Base-by-base conservation (phyloP, 1,140 invertebrate genomes). In the Bradysia coprophila region DNA sequence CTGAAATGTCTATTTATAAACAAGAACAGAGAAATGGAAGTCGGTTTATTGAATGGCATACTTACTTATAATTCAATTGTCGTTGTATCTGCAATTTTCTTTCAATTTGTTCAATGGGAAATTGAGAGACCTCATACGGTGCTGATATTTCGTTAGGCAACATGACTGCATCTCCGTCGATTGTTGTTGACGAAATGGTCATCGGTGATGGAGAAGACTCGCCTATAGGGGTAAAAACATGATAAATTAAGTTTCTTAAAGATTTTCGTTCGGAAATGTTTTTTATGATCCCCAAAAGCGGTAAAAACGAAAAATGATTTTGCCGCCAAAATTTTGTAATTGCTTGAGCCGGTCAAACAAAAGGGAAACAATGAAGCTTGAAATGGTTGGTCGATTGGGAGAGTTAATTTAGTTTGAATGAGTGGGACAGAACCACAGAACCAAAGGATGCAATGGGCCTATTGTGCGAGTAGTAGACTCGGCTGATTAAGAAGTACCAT, bases 91-190 rank as follows among this genome's bases (percentile, higher is more conserved):
- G 76, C 8, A 90, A 67, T 54, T 93, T 91, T 63, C 86, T 89
- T 63, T 96, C 90, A 42, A 89, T 88, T 55, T 94, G 87, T 59
- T 96, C 91, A 51, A 97, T 97, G 1, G 93, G 92, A 63, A 94
- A 96, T 62, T 94, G 87, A 0, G 90, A 88, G 13, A 95, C 83
- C 65, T 95, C 90, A 57, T 93, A 96, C 0, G 90, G 87, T 8
- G 88, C 87, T 13, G 86, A 91, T 46, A 93, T 80, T 63, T 92
- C 86, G 61, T 92, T 92, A 23, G 81, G 75, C 1, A 84, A 55
- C 44, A 15, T 9, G 18, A 23, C 33, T 5, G 31, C 13, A 22
- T 38, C 34, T 28, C 21, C 23, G 9, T 38, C 36, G 4, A 15
- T 32, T 10, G 22, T 38, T 3, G 21, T 21, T 42, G 32, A 15